A percentile compares a stretch with the other conserved stretches of the same genome.
These are phyloP conservation scores for Morone chrysops DNA, from an alignment of 2,113 vertebrate species.

Conservation along the genomic window DNA sequence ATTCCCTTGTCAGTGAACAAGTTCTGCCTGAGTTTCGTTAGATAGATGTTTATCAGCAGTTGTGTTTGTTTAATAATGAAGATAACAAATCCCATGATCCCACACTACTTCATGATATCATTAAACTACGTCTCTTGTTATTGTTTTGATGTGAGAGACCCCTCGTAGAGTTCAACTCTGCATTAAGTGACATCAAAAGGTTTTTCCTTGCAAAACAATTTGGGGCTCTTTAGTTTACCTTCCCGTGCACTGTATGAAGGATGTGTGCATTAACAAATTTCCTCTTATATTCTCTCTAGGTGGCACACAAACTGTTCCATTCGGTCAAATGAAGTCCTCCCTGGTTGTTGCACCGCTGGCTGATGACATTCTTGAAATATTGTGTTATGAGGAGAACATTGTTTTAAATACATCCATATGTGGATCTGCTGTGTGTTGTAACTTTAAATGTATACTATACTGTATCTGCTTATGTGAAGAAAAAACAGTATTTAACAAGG, in stretches of 20 bases:
- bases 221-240: neutral
- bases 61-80: too few relatives aligned
- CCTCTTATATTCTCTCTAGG: slow-evolving; percentile 68
- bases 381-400: slow-evolving; percentile 31
- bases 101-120: too few relatives aligned
- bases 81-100: too few relatives aligned
- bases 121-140: too few relatives aligned
- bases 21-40: too few relatives aligned
- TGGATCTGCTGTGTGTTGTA: slow-evolving; percentile 65
- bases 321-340: slow-evolving; percentile 80
- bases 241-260: neutral
- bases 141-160: too few relatives aligned
- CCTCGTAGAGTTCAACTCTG: too few relatives aligned
- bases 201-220: neutral
- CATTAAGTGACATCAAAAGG: neutral
- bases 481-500: slow-evolving; percentile 55
- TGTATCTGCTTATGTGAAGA: slow-evolving; percentile 63
- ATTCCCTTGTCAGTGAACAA: too few relatives aligned
- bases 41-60: too few relatives aligned
- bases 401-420: slow-evolving; percentile 56
- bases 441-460: slow-evolving; percentile 47
- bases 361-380: slow-evolving; percentile 48
- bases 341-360: slow-evolving; percentile 5
- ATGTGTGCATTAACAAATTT: neutral
- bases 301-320: slow-evolving; percentile 85